Base-by-base conservation (phyloP, 2,797 vertebrate species). In the Phylloscopus collybita region DNA sequence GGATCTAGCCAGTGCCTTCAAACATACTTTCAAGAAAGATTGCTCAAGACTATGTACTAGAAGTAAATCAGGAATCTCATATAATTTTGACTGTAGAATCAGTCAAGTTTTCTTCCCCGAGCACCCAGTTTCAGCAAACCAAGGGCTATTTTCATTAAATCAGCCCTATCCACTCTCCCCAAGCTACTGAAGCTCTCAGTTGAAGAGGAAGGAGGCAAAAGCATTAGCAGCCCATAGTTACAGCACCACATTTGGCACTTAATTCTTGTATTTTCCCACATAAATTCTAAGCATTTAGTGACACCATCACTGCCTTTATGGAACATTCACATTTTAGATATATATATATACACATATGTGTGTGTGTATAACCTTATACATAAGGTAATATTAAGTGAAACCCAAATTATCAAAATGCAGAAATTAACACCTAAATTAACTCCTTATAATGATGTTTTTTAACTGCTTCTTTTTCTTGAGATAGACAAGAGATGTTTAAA, bases 131-230 rank as follows among this genome's bases (percentile, higher is more conserved):
- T 70, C 82, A 90, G 36, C 51, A 94, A 87, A 73, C 3, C 20
- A 62, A 76, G 49, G 12, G 49, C 45, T 82, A 70, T 74, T 71
- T 67, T 87, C 51, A 70, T n/a, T 65, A 64, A 72, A 16, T 74
- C 45, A 23, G 27, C 36, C 36, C 36, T 45, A 3, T 14, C 61
- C 19, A 60, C 40, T 26, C 40, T 78, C 51, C 32, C 8, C 47
- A 79, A 62, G 42, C 47, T 65, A 54, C 38, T 34, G 17, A 72
- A 62, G 47, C 44, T 62, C 65, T 75, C 1, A 0, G 36, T 6
- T 49, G 34, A 90, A 81, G 32, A 67, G 32, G 44, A 67, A 69
- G 16, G 19, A 89, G 80, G 66, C 30, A 88, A 84, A 93, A 92
- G 86, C 59, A 27, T 53, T n/a, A 75, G 26, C 36, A 83, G 56